Evolutionary conservation across 1,140 invertebrate species (phyloP), one percentile per base, ranked within the genome.

Genomic region (Tigriopus japonicus): DNA sequence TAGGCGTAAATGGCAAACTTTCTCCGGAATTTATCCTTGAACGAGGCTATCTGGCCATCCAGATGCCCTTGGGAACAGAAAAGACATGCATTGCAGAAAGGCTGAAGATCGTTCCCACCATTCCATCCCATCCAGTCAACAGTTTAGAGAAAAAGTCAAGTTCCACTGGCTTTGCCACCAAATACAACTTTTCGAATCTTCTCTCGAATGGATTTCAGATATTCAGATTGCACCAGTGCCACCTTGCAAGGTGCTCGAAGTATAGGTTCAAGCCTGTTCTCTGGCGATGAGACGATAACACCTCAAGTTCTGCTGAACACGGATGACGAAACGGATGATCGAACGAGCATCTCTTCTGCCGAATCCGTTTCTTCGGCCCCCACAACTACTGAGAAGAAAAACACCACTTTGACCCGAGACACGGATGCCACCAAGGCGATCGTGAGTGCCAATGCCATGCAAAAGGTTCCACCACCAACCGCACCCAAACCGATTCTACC

Each of bases 191-290:
- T 17, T 17, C 15, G 7, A 51, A 51, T 10, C 15, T 10, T 7
- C 21, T 17, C 15, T 17, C 45, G 10, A 51, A 17, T 21, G 15
- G 21, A 17, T 51, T 51, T 17, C 15, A 21, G 45, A 17, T 55
- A 24, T 35, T 55, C 53, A 5, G 53, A 55, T 24, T 55, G 53
- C 14, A 55, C 53, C 53, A 55, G 15, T 19, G 28, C 19, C n/a
- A 55, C 53, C 24, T 35, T 55, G n/a, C 53, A 55, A 55, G 19
- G 19, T 3, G 53, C 53, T 24, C 15, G 23, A 21, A 55, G 53
- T 55, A 3, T 19, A 19, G 53, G 28, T 24, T 55, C 53, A 15
- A 55, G 28, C 23, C 24, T 55, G 15, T 35, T 55, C 53, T 17
- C 15, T 6, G 53, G 24, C 19, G 19, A 35, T 35, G 15, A 55